Evolutionary conservation across 2,113 vertebrate species (phyloP).

Genomic region (Siniperca knerii): DNA sequence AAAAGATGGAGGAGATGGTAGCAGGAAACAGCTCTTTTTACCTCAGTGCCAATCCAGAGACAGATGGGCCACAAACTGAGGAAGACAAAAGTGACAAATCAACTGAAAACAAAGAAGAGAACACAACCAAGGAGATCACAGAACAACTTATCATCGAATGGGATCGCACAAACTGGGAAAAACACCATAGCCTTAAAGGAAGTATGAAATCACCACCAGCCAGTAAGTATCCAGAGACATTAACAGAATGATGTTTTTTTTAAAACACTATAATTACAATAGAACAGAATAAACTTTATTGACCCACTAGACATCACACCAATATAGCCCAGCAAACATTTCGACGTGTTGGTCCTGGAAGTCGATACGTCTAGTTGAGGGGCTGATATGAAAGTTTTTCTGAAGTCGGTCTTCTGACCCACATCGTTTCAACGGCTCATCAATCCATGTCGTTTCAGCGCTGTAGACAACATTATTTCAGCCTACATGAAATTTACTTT

Average conservation of each 20-base stretch:
- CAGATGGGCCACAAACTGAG: background rate
- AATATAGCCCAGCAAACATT: background rate
- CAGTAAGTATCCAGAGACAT: conserved; percentile 6
- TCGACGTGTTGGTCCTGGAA: too few relatives aligned
- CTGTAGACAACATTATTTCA: too few relatives aligned
- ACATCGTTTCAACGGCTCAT: too few relatives aligned
- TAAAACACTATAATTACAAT: background rate
- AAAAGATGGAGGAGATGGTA: conserved; percentile 50
- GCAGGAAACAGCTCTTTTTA: conserved; percentile 20
- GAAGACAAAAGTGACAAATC: background rate
- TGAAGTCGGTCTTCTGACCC: too few relatives aligned
- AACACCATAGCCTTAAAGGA: background rate
- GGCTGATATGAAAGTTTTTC: too few relatives aligned
- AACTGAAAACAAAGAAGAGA: background rate
- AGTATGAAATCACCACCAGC: rapidly evolving
- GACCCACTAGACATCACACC: background rate
- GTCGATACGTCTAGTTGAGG: too few relatives aligned
- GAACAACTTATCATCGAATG: conserved; percentile 1
- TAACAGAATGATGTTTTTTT: background rate
- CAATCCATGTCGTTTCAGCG: too few relatives aligned
- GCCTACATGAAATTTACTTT: too few relatives aligned
- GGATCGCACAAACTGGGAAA: conserved; percentile 19
- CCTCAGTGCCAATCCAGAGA: background rate
- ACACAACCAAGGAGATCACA: background rate
- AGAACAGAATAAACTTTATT: background rate